phyloP scores from a whole-genome alignment of 2,797 vertebrate species.

The Danio choprae region DNA sequence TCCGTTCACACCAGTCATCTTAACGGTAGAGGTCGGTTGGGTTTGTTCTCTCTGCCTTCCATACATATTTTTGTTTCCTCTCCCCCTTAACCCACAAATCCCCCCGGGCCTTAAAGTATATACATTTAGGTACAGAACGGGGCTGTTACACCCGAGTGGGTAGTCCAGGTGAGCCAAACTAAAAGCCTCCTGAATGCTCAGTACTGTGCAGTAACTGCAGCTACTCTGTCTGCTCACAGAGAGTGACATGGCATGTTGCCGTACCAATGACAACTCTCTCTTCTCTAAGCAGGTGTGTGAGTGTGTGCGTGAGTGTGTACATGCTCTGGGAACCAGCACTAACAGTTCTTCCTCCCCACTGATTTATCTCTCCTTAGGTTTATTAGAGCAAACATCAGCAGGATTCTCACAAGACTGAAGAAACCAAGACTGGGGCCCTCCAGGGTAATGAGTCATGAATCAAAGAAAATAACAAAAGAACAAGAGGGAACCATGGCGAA shows the following conservation, averaged over 20 bases:
- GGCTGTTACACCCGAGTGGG: slow-evolving; percentile 75
- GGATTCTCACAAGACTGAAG: slow-evolving; percentile 95
- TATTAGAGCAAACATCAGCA: slow-evolving; percentile 96
- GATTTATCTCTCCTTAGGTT: slow-evolving; percentile 99
- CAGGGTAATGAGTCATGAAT: slow-evolving; percentile 99
- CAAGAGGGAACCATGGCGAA: slow-evolving; percentile 76
- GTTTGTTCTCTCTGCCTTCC: slow-evolving; percentile 67
- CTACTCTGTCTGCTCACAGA: slow-evolving; percentile 45
- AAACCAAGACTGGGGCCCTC: slow-evolving; percentile 92
- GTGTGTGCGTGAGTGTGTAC: slow-evolving; percentile 66
- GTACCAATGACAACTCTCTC: slow-evolving; percentile 82
- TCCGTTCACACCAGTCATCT: slow-evolving; percentile 44
- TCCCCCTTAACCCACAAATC: slow-evolving; percentile 76
- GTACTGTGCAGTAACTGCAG: slow-evolving; percentile 68
- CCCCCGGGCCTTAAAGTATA: slow-evolving; percentile 72
- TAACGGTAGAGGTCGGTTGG: slow-evolving; percentile 62
- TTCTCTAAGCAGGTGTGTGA: slow-evolving; percentile 76
- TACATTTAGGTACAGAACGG: slow-evolving; percentile 65
- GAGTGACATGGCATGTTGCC: slow-evolving; percentile 66
- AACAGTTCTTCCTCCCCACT: slow-evolving; percentile 99
- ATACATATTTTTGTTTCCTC: slow-evolving; percentile 59
- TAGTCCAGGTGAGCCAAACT: slow-evolving; percentile 86
- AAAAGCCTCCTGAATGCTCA: slow-evolving; percentile 79
- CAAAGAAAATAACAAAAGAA: slow-evolving; percentile 55
- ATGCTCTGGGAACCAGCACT: slow-evolving; percentile 76